Evolutionary conservation across 2,113 vertebrate species (phyloP).

Genomic region (Pimephales promelas): DNA sequence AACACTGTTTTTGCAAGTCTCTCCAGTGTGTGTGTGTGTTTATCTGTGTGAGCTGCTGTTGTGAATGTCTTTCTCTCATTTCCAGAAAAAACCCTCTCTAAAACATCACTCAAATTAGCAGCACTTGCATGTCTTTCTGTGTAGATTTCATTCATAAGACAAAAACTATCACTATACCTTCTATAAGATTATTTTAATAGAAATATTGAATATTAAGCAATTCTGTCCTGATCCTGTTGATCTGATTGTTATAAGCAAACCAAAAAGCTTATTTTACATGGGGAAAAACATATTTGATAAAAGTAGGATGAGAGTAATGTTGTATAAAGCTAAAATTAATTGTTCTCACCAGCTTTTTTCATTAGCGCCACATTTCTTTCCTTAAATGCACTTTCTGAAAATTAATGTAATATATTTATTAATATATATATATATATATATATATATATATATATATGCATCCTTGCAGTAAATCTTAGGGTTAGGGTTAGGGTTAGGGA

Average conservation of each 20-base stretch:
- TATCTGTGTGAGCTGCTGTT: constrained; percentile 37
- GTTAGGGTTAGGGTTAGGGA: no score
- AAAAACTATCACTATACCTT: background rate
- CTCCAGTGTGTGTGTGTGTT: constrained; percentile 36
- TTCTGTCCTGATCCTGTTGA: background rate
- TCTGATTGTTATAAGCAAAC: background rate
- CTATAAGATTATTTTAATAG: background rate
- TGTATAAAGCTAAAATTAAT: background rate
- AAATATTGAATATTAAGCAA: background rate
- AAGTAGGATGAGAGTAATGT: background rate
- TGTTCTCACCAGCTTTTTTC: constrained; percentile 21
- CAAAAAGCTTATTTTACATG: constrained; percentile 2
- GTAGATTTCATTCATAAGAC: background rate
- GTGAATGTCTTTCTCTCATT: background rate
- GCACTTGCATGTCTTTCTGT: background rate
- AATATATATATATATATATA: no score
- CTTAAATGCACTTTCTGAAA: constrained; percentile 24
- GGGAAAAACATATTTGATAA: background rate
- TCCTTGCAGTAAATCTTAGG: constrained; percentile 8
- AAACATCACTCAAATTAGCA: background rate
- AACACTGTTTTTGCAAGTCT: constrained; percentile 52
- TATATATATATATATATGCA: no score
- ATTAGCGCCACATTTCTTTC: constrained; percentile 8
- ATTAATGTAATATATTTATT: background rate
- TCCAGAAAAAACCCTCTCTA: background rate